Evolutionary conservation across 2,888 invertebrate species (phyloP).

Genomic region (Lasioglossum lativentre): DNA sequence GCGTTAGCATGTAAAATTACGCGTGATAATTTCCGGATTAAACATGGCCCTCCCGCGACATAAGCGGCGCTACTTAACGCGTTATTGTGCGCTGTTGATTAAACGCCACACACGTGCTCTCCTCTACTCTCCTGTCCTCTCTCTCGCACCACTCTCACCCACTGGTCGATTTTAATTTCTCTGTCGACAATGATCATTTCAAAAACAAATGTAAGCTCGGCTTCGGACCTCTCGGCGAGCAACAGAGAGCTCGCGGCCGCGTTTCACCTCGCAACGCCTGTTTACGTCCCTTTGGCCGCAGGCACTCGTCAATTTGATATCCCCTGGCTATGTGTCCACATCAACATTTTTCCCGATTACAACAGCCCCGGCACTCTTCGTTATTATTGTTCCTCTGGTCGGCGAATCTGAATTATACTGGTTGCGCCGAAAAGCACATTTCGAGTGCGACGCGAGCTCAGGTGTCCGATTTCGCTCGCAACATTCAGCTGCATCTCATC

Average conservation of each 20-base stretch:
- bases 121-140: no score
- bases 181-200: neutral
- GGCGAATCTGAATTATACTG: neutral
- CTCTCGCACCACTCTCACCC: no score
- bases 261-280: neutral
- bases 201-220: neutral
- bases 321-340: neutral
- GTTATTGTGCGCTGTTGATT: conserved; percentile 25
- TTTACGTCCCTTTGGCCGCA: neutral
- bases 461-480: neutral
- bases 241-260: neutral
- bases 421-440: neutral
- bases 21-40: conserved; percentile 57
- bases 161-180: conserved; percentile 14
- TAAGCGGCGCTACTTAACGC: conserved; percentile 47
- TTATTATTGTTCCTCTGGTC: neutral
- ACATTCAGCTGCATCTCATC: no score
- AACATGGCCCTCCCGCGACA: conserved; percentile 31
- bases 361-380: neutral
- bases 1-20: conserved; percentile 47
- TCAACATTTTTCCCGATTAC: neutral
- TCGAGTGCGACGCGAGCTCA: neutral
- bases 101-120: conserved; percentile 28
- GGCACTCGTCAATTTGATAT: neutral
- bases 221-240: neutral